Evolutionary conservation across 2,888 invertebrate genomes (phyloP).

Genomic region (Chrysodeixis includens): DNA sequence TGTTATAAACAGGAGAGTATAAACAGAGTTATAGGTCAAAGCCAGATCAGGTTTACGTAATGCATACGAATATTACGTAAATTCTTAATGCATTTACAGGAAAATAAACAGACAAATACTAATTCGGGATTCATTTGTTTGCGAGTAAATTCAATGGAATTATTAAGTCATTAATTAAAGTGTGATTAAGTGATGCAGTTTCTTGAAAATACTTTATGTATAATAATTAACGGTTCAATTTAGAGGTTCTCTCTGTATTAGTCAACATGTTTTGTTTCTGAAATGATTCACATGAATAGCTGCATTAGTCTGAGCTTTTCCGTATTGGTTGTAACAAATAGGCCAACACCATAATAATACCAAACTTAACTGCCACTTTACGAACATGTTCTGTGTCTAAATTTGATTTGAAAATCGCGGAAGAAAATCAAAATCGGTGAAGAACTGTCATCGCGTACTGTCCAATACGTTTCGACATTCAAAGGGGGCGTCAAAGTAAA

Average conservation of each 20-base stretch:
- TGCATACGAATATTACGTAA: conserved; percentile 31
- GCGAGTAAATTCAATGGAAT: conserved; percentile 8
- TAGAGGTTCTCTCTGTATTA: no score
- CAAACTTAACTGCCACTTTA: no score
- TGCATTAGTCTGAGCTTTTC: not conserved
- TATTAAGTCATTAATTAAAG: conserved; percentile 18
- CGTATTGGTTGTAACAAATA: not conserved
- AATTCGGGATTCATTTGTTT: not conserved
- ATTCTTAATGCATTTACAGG: not conserved
- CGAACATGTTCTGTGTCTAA: no score
- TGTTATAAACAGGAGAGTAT: not conserved
- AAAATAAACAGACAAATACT: not conserved
- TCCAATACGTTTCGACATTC: no score
- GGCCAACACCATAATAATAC: no score
- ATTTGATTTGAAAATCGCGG: no score
- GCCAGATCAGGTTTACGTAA: conserved; percentile 24
- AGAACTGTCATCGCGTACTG: no score
- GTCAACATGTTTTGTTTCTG: no score
- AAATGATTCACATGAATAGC: not conserved
- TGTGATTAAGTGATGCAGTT: conserved; percentile 3
- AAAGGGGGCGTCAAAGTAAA: no score
- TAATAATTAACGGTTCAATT: no score
- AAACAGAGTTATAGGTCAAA: conserved; percentile 41
- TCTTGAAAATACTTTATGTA: not conserved
- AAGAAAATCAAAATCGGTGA: no score